Percentiles rank a stretch among this genome's conserved stretches.
Conservation (phyloP, 2,888 invertebrate species). For the Eubasilissa splendida region DNA sequence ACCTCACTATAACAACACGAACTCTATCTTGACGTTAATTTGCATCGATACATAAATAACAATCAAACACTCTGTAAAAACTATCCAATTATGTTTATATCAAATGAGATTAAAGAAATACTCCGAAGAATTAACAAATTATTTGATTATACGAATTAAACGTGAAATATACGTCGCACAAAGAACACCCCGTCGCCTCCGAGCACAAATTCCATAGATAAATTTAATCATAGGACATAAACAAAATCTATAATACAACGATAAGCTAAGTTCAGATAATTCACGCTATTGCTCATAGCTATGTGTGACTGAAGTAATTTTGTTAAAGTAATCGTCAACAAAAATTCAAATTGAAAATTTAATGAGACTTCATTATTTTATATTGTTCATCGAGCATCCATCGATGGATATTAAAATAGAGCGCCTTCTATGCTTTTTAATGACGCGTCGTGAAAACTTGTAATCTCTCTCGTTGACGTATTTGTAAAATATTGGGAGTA, state of each 20-base stretch:
- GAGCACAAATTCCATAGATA: conserved; percentile 46
- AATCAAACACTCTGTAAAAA: conserved; percentile 32
- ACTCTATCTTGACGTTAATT: conserved; percentile 49
- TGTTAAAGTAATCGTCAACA: too few species aligned
- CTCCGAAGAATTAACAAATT: not conserved
- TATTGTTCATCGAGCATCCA: too few species aligned
- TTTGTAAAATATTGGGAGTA: too few species aligned
- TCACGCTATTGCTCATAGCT: too few species aligned
- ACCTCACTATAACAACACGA: conserved; percentile 53
- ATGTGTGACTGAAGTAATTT: too few species aligned
- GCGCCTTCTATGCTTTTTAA: too few species aligned
- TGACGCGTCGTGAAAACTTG: too few species aligned
- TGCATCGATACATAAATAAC: conserved; percentile 46
- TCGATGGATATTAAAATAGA: too few species aligned
- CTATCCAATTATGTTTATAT: conserved; percentile 24
- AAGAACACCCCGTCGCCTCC: conserved; percentile 43
- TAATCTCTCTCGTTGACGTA: too few species aligned
- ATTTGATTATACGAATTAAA: conserved; percentile 16
- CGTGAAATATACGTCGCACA: conserved; percentile 47
- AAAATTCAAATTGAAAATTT: too few species aligned
- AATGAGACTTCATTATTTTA: too few species aligned
- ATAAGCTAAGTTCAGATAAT: too few species aligned
- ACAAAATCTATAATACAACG: conserved; percentile 7
- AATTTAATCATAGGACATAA: conserved; percentile 25
- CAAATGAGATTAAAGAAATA: conserved; percentile 10